A percentile compares a stretch with the other conserved stretches of the same genome.
phyloP scores from a whole-genome alignment of 2,113 vertebrate genomes.

The Alligator sinensis region DNA sequence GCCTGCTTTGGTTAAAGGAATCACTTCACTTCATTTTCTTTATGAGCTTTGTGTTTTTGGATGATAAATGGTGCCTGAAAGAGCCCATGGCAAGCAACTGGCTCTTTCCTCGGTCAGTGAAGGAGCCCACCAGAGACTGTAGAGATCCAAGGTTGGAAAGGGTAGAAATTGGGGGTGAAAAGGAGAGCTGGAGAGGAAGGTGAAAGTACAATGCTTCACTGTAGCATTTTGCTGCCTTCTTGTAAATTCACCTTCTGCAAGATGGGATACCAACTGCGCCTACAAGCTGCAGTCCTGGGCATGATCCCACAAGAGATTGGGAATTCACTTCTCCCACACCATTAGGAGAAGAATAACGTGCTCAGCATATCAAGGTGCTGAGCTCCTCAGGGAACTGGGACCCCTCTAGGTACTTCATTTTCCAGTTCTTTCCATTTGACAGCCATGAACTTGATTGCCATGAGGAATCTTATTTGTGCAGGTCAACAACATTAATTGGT shows the following conservation, averaged over 20 bases:
- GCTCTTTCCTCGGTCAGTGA: neutral
- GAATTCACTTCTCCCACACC: neutral
- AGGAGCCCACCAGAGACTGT: rapidly evolving
- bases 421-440: neutral
- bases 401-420: constrained; percentile 18
- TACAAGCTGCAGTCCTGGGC: neutral
- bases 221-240: neutral
- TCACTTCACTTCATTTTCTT: too few species aligned
- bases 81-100: neutral
- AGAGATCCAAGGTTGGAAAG: neutral
- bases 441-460: neutral
- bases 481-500: constrained; percentile 59
- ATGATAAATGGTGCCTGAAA: neutral
- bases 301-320: neutral
- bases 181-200: neutral
- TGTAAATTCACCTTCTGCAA: neutral
- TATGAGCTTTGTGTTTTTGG: too few species aligned
- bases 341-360: too few species aligned
- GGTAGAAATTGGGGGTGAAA: neutral
- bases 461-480: constrained; percentile 28
- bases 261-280: neutral
- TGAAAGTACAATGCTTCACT: neutral
- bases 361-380: neutral
- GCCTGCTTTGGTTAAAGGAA: too few species aligned
- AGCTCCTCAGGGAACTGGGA: constrained; percentile 38